Evolutionary conservation across 1,140 invertebrate genomes (phyloP), one percentile per base, ranked within the genome.

Genomic region (Mylabris phalerata): DNA sequence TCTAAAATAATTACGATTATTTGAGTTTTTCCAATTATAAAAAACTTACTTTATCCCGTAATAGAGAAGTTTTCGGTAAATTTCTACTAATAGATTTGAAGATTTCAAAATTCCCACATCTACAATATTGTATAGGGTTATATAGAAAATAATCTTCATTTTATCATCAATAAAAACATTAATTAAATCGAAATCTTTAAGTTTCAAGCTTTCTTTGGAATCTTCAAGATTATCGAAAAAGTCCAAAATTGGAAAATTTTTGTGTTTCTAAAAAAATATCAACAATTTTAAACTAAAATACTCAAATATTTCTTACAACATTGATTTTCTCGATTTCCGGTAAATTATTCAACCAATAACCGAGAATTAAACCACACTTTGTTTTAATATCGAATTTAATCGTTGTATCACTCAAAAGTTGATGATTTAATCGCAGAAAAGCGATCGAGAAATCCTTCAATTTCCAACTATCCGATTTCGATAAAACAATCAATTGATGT

Each of bases 211-310:
- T 24, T 43, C 42, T 5, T 52, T 27, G 25, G 32, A 32, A 32
- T 26, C 43, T 19, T 43, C 19, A 4, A 10, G 9, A 42, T 54
- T 46, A 24, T 54, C 42, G 3, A 54, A 7, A 9, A 32, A 44
- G 11, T 54, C 42, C 24, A 54, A 19, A n/a, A 52, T 43, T 9
- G 50, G 50, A 4, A n/a, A 26, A n/a, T 42, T 24, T 52, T 42
- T 11, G 40, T 44, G 26, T 52, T 52, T 52, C 50, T 52, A 3
- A 24, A 38, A 11, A 19, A 19, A 19, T 19, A 43, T 32, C 24
- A 43, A 52, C 13, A 51, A 19, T 19, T 26, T 26, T n/a, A 25
- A 27, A 9, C 3, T 19, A 46, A 27, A 32, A 38, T 32, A 1
- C 3, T 25, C 13, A 24, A 26, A 40, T 7, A 50, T 40, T 40